Conservation (phyloP, 1,140 invertebrate genomes). For the Drosophila pachea region DNA sequence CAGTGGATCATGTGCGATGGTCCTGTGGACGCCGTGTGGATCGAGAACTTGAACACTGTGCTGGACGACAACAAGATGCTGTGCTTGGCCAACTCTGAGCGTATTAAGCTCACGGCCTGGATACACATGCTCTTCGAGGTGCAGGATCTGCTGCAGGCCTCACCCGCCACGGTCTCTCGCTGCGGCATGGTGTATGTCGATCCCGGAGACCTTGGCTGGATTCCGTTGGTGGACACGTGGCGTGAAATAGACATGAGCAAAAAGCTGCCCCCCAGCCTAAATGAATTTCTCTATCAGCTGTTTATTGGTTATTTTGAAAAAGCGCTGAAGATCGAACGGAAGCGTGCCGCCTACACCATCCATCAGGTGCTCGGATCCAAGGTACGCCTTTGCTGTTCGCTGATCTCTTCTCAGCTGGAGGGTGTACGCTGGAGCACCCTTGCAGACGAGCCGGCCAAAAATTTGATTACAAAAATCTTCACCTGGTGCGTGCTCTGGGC, state of each 20-base stretch:
- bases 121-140: constrained; percentile 94
- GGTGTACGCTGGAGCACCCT: constrained; percentile 45
- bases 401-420: constrained; percentile 85
- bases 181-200: constrained; percentile 96
- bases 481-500: constrained; percentile 84
- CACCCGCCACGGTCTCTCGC: constrained; percentile 92
- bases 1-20: constrained; percentile 94
- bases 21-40: constrained; percentile 96
- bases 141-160: constrained; percentile 90
- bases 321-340: constrained; percentile 84
- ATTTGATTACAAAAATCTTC: constrained; percentile 69
- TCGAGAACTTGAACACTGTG: constrained; percentile 96
- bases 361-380: constrained; percentile 90
- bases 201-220: constrained; percentile 88
- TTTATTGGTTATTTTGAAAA: constrained; percentile 84
- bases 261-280: constrained; percentile 81
- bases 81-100: constrained; percentile 91
- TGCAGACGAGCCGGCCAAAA: constrained; percentile 43
- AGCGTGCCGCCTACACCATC: constrained; percentile 83
- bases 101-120: constrained; percentile 91
- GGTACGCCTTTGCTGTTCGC: constrained; percentile 85
- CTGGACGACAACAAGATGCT: constrained; percentile 97
- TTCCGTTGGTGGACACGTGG: constrained; percentile 91
- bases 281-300: constrained; percentile 81
- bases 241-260: constrained; percentile 81